Conservation (phyloP, 1,140 invertebrate genomes). For the Plectrocnemia conspersa region DNA sequence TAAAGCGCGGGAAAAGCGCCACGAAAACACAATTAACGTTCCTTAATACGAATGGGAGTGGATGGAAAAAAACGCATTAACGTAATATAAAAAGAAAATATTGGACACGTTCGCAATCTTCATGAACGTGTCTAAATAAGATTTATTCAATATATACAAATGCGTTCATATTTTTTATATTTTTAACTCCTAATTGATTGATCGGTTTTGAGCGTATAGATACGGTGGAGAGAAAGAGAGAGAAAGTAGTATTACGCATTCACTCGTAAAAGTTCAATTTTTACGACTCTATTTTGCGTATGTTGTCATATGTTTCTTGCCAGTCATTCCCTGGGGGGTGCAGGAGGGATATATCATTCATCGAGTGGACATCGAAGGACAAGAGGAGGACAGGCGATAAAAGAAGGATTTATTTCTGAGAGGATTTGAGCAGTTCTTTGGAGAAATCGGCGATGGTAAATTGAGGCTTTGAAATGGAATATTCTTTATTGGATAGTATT, state of each 20-base stretch:
- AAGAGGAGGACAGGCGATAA: constrained; percentile 12
- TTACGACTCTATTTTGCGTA: too few species aligned
- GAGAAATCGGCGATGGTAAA: not conserved
- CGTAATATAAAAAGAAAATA: not conserved
- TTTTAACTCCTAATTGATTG: not conserved
- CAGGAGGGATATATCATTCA: constrained; percentile 32
- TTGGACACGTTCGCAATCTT: not conserved
- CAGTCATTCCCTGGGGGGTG: constrained; percentile 25
- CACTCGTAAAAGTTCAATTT: too few species aligned
- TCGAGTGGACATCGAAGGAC: constrained; percentile 12
- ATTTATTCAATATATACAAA: not conserved
- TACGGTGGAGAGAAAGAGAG: too few species aligned
- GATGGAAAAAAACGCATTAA: not conserved
- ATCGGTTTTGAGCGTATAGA: not conserved
- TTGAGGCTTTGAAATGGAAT: not conserved
- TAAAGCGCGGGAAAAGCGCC: not conserved
- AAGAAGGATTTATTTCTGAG: constrained; percentile 21
- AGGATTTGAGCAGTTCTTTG: constrained; percentile 6
- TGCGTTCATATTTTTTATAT: not conserved
- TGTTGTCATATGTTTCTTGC: constrained; percentile 23
- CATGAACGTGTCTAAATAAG: too few species aligned
- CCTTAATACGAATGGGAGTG: not conserved
- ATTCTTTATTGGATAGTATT: not conserved
- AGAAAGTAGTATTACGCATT: too few species aligned
- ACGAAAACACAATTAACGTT: constrained; percentile 4